These are phyloP conservation scores for Halcyon smyrnensis DNA, from an alignment of 2,797 vertebrate genomes.

Conservation along the genomic window DNA sequence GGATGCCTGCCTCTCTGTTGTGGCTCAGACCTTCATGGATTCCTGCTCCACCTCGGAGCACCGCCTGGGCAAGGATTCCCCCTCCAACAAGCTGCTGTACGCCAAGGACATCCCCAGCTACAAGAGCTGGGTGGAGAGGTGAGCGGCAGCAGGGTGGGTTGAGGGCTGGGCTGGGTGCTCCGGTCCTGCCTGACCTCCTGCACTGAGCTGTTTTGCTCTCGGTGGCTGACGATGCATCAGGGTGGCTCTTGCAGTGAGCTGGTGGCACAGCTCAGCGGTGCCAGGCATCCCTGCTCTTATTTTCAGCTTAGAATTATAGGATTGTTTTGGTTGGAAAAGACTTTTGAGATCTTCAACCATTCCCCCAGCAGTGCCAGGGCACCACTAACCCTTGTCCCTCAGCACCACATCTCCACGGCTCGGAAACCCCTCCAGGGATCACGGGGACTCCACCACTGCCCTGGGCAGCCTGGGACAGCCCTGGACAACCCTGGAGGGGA, in stretches of 20 bases:
- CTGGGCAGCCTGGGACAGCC: neutral
- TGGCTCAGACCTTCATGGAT: slow-evolving; percentile 99
- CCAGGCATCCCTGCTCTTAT: neutral
- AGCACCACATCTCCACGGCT: neutral
- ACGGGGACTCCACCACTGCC: neutral
- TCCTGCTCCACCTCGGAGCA: slow-evolving; percentile 98
- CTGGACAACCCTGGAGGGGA: neutral
- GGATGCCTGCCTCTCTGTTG: slow-evolving; percentile 95
- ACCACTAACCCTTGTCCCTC: neutral
- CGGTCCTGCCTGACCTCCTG: fast-evolving
- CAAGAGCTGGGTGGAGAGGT: slow-evolving; percentile 99
- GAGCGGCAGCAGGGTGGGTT: neutral
- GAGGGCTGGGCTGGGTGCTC: neutral
- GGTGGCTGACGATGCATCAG: fast-evolving
- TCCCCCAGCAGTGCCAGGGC: neutral
- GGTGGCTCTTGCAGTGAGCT: neutral
- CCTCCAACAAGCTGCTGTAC: slow-evolving; percentile 97
- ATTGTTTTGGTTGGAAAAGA: neutral
- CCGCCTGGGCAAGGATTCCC: slow-evolving; percentile 96
- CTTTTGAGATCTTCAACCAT: neutral
- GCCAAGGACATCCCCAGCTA: slow-evolving; percentile 99
- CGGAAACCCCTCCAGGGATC: neutral
- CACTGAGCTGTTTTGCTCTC: neutral
- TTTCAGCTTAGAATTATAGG: neutral
- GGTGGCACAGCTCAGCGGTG: neutral